Conservation (phyloP, 2,888 invertebrate species). For the Morpho helenor region DNA sequence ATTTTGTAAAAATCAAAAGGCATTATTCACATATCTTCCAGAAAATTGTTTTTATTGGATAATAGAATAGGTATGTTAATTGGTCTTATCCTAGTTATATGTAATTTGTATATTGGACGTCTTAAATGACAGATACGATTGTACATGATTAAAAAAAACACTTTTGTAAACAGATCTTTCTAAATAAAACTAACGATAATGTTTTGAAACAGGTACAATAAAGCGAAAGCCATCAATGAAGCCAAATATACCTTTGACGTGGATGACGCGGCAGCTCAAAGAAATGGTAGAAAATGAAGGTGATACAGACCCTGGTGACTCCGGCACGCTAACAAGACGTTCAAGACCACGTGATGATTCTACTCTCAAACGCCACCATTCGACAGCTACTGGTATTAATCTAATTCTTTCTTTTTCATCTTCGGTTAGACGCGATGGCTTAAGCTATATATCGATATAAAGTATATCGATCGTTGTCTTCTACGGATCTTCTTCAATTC, state of each 20-base stretch:
- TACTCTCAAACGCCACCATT: slow-evolving; percentile 61
- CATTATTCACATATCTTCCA: no score
- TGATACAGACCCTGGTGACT: slow-evolving; percentile 58
- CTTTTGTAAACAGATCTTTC: no score
- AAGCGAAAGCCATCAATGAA: slow-evolving; percentile 96
- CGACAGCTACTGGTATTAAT: slow-evolving; percentile 38
- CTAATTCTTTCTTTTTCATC: background rate
- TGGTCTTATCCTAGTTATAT: no score
- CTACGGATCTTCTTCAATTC: no score
- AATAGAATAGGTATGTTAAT: no score
- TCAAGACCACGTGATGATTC: slow-evolving; percentile 58
- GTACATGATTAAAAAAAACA: no score
- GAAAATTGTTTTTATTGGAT: no score
- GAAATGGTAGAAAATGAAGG: slow-evolving; percentile 87
- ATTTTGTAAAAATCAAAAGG: no score
- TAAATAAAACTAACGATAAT: background rate
- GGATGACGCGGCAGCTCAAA: slow-evolving; percentile 93
- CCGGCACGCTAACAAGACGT: slow-evolving; percentile 75
- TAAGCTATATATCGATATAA: no score
- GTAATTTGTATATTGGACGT: no score
- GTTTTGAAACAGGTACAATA: slow-evolving; percentile 82
- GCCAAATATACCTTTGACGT: slow-evolving; percentile 93
- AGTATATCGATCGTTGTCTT: no score
- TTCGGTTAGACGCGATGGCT: background rate
- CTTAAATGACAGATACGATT: no score